A percentile compares a stretch with the other conserved stretches of the same genome.
These are phyloP conservation scores for Anarhynchus alexandrinus DNA, from an alignment of 2,113 vertebrate genomes.

Conservation along the genomic window DNA sequence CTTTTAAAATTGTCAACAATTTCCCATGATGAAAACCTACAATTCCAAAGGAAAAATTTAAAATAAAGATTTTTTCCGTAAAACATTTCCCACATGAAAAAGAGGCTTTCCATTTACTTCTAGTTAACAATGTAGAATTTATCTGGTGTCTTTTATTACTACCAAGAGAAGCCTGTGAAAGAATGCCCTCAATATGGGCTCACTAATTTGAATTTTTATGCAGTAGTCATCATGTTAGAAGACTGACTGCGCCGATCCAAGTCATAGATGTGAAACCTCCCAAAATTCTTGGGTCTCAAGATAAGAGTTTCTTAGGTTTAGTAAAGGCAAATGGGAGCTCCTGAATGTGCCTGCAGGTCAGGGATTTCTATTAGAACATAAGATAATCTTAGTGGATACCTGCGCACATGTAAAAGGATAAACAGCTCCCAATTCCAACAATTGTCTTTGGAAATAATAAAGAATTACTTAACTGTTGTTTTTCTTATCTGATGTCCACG, in stretches of 20 bases:
- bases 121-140: neutral
- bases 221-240: rapidly evolving
- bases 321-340: neutral
- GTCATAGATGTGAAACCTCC: neutral
- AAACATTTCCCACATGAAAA: neutral
- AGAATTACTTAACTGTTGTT: neutral
- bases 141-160: neutral
- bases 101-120: neutral
- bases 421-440: neutral
- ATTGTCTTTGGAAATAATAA: neutral
- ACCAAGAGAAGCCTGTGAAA: neutral
- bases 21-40: neutral
- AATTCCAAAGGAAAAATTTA: neutral
- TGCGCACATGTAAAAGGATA: neutral
- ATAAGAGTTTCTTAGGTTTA: neutral
- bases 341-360: neutral
- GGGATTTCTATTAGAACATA: neutral
- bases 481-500: neutral
- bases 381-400: neutral
- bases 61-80: neutral
- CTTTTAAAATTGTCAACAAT: neutral
- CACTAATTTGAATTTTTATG: neutral
- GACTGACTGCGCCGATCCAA: rapidly evolving
- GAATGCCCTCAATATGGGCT: neutral
- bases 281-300: neutral